Evolutionary conservation across 2,888 invertebrate species (phyloP), one percentile per base, ranked within the genome.

Genomic region (Parthenolecanium corni): DNA sequence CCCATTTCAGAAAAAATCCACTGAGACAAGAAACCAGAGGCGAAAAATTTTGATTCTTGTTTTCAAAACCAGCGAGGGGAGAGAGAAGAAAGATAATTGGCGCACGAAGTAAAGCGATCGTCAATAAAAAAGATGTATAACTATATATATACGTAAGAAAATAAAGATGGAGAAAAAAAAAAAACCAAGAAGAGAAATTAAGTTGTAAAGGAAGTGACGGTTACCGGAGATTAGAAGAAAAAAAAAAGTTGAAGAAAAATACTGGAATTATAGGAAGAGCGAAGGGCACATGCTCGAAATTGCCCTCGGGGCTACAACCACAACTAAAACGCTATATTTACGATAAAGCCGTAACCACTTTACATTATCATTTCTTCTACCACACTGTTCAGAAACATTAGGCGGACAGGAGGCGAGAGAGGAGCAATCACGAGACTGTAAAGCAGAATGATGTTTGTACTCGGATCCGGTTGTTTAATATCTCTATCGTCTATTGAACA

Each of bases 191-290:
- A 58, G 46, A 58, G 57, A 58, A 47, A 58, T 58, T 58, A 58
- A 58, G 57, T 58, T 58, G 57, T 58, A 44, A 58, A 58, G 57
- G 57, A 58, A 58, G 57, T 58, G 57, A 58, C 57, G 57, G 46
- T 58, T 58, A 24, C 5, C 9, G 9, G 31, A 52, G 52, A 52
- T 52, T 16, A 25, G 16, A 51, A 38, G 20, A 38, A 38, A 38
- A 18, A 16, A 12, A 31, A 31, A 31, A 31, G 4, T 6, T 6
- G 9, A 31, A 4, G 9, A 31, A 31, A 31, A 31, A 31, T 31
- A 31, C 31, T 31, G 31, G 31, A 31, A 31, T 31, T 11, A 20
- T 18, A 18, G 12, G 36, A 20, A 52, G 52, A 6, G 52, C 31
- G 31, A 52, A 31, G 20, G 38, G 52, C 52, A 36, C 36, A 52